Percentiles rank a stretch among this genome's conserved stretches.
Conservation (phyloP, 1,140 invertebrate species). For the Drosophila chauvacae region DNA sequence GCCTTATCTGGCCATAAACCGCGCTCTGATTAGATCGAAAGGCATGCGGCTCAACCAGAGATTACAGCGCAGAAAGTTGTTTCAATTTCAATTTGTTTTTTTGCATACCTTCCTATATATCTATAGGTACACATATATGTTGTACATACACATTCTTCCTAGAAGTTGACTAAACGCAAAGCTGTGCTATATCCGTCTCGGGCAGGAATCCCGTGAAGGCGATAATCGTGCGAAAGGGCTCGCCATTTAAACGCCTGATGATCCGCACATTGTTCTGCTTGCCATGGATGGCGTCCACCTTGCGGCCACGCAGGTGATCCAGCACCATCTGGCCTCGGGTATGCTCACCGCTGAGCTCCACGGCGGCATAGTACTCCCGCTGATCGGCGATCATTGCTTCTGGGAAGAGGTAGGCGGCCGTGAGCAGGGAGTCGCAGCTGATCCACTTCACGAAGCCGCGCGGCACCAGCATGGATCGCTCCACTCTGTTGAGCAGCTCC, state of each 20-base stretch:
- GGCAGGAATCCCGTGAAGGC: conserved; percentile 47
- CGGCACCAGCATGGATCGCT: conserved; percentile 78
- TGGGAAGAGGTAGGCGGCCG: conserved; percentile 85
- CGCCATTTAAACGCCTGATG: conserved; percentile 34
- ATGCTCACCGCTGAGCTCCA: conserved; percentile 53
- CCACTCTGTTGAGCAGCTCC: conserved; percentile 85
- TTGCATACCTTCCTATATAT: background rate
- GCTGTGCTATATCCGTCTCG: conserved; percentile 7
- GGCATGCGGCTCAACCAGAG: background rate
- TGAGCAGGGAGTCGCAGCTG: conserved; percentile 86
- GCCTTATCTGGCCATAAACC: conserved; percentile 13
- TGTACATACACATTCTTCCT: background rate
- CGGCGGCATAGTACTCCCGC: conserved; percentile 79
- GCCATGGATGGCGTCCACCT: conserved; percentile 37
- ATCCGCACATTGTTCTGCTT: conserved; percentile 42
- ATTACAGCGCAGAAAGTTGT: background rate
- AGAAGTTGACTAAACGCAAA: conserved; percentile 6
- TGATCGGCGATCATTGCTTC: conserved; percentile 64
- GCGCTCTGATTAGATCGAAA: conserved; percentile 4
- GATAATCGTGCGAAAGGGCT: conserved; percentile 52
- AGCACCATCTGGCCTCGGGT: conserved; percentile 71
- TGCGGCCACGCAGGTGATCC: conserved; percentile 50
- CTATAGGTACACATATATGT: background rate
- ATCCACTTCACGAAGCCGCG: conserved; percentile 77
- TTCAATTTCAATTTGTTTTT: background rate